Base-by-base conservation (phyloP, 2,888 invertebrate genomes). In the Branchipolynoe longqiensis region DNA sequence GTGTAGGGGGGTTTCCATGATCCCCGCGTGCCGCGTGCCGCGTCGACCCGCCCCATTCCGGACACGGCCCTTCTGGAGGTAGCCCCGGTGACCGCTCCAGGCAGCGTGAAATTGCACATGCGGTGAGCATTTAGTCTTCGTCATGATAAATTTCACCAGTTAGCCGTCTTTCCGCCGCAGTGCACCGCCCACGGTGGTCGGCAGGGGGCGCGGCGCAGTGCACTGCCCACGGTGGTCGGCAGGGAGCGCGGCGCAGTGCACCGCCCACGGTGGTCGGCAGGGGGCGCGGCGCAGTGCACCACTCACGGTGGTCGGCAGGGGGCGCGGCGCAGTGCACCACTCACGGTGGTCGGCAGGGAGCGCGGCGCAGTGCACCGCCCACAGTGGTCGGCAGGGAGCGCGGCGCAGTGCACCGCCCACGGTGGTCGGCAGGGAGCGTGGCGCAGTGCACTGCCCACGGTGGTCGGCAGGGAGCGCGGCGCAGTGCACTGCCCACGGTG, bases 21-120 rank as follows among this genome's bases (percentile, higher is more conserved):
- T n/a, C n/a, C n/a, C n/a, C n/a, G n/a, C 56, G 25, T 56, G 56
- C 25, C 18, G 25, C 25, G 56, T 56, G 25, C 56, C 12, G 18
- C 22, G 3, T 56, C 56, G n/a, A 31, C 6, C 14, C 31, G 14
- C 28, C 31, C 62, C 18, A 12, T 62, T 18, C n/a, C 62, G n/a
- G n/a, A n/a, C 62, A 28, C 25, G 25, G 62, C 62, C 31, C 62
- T 62, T 22, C 25, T 12, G 56, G n/a, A n/a, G n/a, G 22, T 56
- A 56, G 56, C 3, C 3, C 56, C 56, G n/a, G 22, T 56, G 22
- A 56, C 62, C 3, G 62, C 62, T 25, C 25, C 31, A 25, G 3
- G 25, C 62, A 62, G 28, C 62, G 28, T 62, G 62, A 62, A 62
- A 62, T 62, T 62, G 62, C 25, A 62, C 62, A 62, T 62, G 31